These are phyloP conservation scores for Malurus melanocephalus DNA, from an alignment of 2,113 vertebrate genomes.

Conservation along the genomic window DNA sequence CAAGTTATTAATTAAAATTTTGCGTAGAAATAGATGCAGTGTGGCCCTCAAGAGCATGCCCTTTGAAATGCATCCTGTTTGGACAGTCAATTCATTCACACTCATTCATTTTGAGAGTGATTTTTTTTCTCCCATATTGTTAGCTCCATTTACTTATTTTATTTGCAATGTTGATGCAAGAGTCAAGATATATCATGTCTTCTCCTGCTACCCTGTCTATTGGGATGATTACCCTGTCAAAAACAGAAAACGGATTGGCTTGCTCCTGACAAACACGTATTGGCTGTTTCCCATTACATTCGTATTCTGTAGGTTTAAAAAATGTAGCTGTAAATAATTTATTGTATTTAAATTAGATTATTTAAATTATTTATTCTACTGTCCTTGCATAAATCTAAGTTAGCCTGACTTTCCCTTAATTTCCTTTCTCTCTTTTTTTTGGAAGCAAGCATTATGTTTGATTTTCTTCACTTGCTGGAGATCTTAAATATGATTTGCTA, in stretches of 20 bases:
- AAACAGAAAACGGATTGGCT: background rate
- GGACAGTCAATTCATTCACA: background rate
- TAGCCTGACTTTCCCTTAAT: background rate
- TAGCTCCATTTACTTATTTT: background rate
- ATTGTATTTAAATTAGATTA: slow-evolving; percentile 38
- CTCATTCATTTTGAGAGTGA: background rate
- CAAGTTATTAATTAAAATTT: background rate
- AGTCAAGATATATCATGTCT: background rate
- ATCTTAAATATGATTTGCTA: background rate
- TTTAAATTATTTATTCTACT: slow-evolving; percentile 42
- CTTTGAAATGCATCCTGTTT: background rate
- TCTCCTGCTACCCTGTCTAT: background rate
- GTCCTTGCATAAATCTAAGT: background rate
- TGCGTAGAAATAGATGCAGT: background rate
- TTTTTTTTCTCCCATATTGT: background rate
- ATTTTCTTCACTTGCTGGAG: background rate
- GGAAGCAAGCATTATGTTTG: background rate
- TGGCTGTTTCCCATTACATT: background rate
- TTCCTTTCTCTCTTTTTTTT: background rate
- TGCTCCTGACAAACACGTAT: background rate
- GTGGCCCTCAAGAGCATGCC: background rate
- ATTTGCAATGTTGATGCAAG: background rate
- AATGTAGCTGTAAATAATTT: slow-evolving; percentile 13
- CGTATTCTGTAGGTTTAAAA: background rate
- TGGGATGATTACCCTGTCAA: background rate